Base-by-base conservation (phyloP, 2,888 invertebrate genomes). In the Diarsia rubi region DNA sequence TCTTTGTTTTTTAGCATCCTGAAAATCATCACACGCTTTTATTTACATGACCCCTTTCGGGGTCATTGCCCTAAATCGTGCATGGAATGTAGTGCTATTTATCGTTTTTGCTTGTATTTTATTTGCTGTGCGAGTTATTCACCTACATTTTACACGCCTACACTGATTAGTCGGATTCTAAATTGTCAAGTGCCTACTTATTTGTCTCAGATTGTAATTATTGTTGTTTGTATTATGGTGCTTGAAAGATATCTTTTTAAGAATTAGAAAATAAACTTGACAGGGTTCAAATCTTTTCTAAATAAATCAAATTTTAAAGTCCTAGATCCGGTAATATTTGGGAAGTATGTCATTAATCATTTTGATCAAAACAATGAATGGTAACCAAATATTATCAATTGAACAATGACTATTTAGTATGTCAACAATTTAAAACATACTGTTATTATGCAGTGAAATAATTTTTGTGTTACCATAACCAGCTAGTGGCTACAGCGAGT, bases 11-110 rank as follows among this genome's bases (percentile, higher is more conserved):
- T 73, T 69, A 74, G 71, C 68, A 24, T 64, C 72, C 62, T 67
- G 66, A 70, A 69, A 81, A 76, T 78, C 71, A 68, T 69, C 62
- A 73, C 49, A 68, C 44, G 79, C 75, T 81, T 88, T 88, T 93
- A 92, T 93, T 92, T 91, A 92, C 87, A 88, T 90, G 91, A 90
- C 89, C 90, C 86, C 81, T 84, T 89, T 90, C 83, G 84, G 87
- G 93, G 94, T 94, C 93, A 93, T 90, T 94, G 93, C 90, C 92
- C 93, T 88, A 89, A 86, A 63, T 71, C 59, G 44, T 54, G 52
- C 67, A 69, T 59, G 73, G 70, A 64, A 59, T 75, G 64, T 60
- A 63, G 31, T 68, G 67, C 44, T 86, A 79, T 73, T 76, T 81
- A 71, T 54, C 60, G 68, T 75, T 73, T 31, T 66, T 79, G 73